Evolutionary conservation across 2,113 vertebrate genomes (phyloP).

Genomic region (Rana temporaria): DNA sequence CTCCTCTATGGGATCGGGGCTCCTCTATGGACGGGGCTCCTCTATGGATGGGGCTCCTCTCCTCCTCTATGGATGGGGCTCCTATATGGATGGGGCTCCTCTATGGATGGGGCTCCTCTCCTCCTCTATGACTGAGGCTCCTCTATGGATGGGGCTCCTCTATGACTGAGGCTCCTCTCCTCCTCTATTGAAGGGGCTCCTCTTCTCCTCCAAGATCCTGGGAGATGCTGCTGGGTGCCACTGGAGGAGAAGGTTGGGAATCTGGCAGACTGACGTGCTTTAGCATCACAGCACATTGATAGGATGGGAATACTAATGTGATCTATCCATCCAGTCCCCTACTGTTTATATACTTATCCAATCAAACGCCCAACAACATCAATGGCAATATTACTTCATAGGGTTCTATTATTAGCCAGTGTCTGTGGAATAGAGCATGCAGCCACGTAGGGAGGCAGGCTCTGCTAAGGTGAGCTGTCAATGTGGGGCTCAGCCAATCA

Average conservation of each 20-base stretch:
- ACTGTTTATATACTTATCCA: slow-evolving; percentile 65
- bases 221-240: slow-evolving; percentile 74
- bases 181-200: too few species aligned
- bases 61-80: too few species aligned
- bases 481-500: not conserved
- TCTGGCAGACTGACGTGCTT: slow-evolving; percentile 81
- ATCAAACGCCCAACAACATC: slow-evolving; percentile 63
- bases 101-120: too few species aligned
- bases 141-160: too few species aligned
- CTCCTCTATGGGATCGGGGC: too few species aligned
- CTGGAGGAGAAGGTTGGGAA: slow-evolving; percentile 70
- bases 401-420: slow-evolving; percentile 68
- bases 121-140: too few species aligned
- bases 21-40: too few species aligned
- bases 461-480: not conserved
- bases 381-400: slow-evolving; percentile 69
- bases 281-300: slow-evolving; percentile 76
- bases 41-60: too few species aligned
- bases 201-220: slow-evolving; percentile 64
- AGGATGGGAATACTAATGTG: slow-evolving; percentile 80
- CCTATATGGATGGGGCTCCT: too few species aligned
- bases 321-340: slow-evolving; percentile 68
- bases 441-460: slow-evolving; percentile 46
- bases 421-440: slow-evolving; percentile 59
- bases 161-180: too few species aligned